Conservation (phyloP, 2,888 invertebrate genomes). For the Malthinus seriepunctatus region DNA sequence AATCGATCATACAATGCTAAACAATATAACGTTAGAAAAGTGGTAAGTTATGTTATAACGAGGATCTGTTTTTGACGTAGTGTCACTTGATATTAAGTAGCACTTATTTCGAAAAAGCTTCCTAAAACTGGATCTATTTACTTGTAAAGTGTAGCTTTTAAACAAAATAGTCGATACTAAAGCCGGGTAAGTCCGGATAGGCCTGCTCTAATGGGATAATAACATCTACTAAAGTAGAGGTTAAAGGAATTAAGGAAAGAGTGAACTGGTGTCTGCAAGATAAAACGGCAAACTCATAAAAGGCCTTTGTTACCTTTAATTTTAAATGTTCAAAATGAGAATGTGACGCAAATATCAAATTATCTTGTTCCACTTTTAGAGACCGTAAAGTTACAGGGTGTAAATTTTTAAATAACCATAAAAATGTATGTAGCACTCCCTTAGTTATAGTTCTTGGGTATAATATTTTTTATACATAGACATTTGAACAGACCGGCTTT, state of each 20-base stretch:
- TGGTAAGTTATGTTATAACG: background rate
- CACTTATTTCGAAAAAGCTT: slow-evolving; percentile 23
- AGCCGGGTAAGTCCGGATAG: slow-evolving; percentile 19
- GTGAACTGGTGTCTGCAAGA: slow-evolving; percentile 19
- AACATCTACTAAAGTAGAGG: slow-evolving; percentile 27
- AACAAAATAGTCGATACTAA: slow-evolving; percentile 29
- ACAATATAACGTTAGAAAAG: slow-evolving; percentile 1
- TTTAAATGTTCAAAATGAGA: slow-evolving; percentile 23
- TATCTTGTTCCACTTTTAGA: slow-evolving; percentile 12
- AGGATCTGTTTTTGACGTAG: slow-evolving; percentile 16
- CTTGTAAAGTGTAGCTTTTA: slow-evolving; percentile 27
- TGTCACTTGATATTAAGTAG: slow-evolving; percentile 19
- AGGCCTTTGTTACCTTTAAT: slow-evolving; percentile 26
- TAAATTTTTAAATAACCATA: background rate
- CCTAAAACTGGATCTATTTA: slow-evolving; percentile 16
- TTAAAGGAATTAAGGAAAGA: slow-evolving; percentile 27
- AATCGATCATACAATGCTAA: background rate
- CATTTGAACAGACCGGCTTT: slow-evolving; percentile 7
- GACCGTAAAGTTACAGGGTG: slow-evolving; percentile 3
- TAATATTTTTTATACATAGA: slow-evolving; percentile 7
- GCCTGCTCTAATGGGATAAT: slow-evolving; percentile 27
- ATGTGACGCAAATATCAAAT: slow-evolving; percentile 18
- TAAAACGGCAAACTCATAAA: slow-evolving; percentile 26
- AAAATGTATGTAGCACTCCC: slow-evolving; percentile 4
- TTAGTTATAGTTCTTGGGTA: slow-evolving; percentile 6